Conservation (phyloP, 1,140 invertebrate species). For the Trinorchestia longiramus region DNA sequence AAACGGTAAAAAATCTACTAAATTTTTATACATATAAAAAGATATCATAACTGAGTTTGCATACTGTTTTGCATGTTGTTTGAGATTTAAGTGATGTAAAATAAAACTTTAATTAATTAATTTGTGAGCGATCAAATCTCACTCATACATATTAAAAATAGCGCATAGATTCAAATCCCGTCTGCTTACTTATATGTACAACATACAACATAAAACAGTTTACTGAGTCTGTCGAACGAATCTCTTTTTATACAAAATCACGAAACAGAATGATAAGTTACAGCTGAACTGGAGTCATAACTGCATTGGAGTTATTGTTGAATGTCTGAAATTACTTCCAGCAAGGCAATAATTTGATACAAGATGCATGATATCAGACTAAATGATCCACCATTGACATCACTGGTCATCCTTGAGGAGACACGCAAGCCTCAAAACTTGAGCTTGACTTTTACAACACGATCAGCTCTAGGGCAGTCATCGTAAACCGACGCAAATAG, state of each 20-base stretch:
- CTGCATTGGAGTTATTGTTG: neutral
- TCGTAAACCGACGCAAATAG: constrained; percentile 50
- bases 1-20: neutral
- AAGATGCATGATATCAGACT: neutral
- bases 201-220: neutral
- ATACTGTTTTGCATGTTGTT: neutral
- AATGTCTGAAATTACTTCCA: neutral
- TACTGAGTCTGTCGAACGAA: neutral
- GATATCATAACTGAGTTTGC: neutral
- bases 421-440: neutral
- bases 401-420: neutral
- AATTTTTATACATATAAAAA: neutral
- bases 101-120: neutral
- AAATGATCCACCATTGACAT: neutral
- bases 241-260: neutral
- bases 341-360: neutral
- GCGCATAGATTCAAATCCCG: neutral
- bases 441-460: neutral
- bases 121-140: neutral
- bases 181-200: neutral
- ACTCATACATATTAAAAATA: neutral
- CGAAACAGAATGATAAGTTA: neutral
- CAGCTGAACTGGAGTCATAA: too few relatives aligned
- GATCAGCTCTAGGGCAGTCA: neutral
- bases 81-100: neutral